Percentiles rank a stretch among this genome's conserved stretches.
Conservation (phyloP, 2,797 vertebrate genomes). For the Acipenser oxyrinchus region DNA sequence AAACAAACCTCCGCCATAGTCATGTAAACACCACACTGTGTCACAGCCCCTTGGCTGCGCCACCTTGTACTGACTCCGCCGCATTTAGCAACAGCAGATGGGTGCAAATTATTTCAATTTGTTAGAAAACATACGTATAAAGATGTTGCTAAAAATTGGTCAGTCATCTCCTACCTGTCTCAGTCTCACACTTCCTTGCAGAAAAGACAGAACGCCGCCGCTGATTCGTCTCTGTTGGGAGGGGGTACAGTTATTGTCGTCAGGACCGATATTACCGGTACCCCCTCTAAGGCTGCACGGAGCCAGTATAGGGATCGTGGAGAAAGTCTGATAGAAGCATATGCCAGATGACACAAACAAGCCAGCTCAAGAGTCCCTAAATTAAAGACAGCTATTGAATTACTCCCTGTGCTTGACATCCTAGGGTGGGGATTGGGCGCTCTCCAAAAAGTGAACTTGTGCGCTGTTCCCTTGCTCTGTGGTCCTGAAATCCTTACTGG, state of each 20-base stretch:
- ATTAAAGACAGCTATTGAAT: too few species aligned
- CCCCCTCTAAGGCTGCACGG: conserved; percentile 8
- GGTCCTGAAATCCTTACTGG: not conserved
- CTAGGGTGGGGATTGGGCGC: too few species aligned
- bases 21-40: too few species aligned
- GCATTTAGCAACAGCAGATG: too few species aligned
- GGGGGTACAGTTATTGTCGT: conserved; percentile 14
- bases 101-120: too few species aligned
- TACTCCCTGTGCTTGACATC: too few species aligned
- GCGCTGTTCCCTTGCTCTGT: not conserved
- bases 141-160: not conserved
- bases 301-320: not conserved
- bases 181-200: conserved; percentile 13
- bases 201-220: conserved; percentile 22
- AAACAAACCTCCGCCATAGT: too few species aligned
- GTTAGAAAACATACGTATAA: too few species aligned
- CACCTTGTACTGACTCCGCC: too few species aligned
- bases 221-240: conserved; percentile 18
- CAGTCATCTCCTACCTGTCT: conserved; percentile 27
- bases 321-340: not conserved
- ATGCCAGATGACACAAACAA: not conserved
- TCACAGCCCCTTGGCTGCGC: too few species aligned
- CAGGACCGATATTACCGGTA: conserved; percentile 1
- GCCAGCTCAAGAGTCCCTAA: too few species aligned
- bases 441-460: not conserved